Evolutionary conservation across 2,888 invertebrate species (phyloP).

Genomic region (Dynastes grantii): DNA sequence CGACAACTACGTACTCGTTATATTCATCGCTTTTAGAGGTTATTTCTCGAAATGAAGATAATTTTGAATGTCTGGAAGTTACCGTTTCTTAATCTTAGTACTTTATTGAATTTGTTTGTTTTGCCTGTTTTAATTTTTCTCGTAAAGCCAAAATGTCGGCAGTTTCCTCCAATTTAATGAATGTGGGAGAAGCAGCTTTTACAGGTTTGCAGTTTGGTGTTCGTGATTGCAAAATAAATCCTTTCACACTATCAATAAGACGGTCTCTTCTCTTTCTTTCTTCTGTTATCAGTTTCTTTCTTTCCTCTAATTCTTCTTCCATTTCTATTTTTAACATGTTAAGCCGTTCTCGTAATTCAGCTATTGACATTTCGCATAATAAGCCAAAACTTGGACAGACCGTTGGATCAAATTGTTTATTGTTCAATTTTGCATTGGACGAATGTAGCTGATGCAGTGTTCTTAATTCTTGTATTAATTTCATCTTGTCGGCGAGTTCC

Average conservation of each 20-base stretch:
- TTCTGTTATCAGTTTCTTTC: constrained; percentile 70
- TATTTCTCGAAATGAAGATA: no score
- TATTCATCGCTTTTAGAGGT: no score
- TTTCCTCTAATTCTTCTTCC: constrained; percentile 73
- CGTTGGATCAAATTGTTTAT: constrained; percentile 74
- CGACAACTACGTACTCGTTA: no score
- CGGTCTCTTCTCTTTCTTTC: constrained; percentile 70
- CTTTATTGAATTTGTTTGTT: constrained; percentile 63
- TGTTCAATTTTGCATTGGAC: constrained; percentile 58
- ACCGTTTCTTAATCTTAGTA: not conserved
- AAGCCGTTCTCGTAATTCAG: constrained; percentile 76
- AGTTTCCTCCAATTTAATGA: constrained; percentile 59
- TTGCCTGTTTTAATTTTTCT: constrained; percentile 72
- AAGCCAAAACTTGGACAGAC: constrained; percentile 75
- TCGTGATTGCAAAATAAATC: constrained; percentile 68
- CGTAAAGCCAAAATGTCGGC: constrained; percentile 72
- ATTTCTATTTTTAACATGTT: constrained; percentile 71
- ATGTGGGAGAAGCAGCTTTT: constrained; percentile 54
- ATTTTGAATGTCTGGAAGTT: no score
- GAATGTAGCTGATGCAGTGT: constrained; percentile 65
- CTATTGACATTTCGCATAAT: constrained; percentile 78
- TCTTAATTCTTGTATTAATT: constrained; percentile 69
- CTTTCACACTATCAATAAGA: constrained; percentile 71
- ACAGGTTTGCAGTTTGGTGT: constrained; percentile 63
- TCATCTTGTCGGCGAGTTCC: constrained; percentile 67